Base-by-base conservation (phyloP, 2,888 invertebrate species). In the Dryobota labecula region DNA sequence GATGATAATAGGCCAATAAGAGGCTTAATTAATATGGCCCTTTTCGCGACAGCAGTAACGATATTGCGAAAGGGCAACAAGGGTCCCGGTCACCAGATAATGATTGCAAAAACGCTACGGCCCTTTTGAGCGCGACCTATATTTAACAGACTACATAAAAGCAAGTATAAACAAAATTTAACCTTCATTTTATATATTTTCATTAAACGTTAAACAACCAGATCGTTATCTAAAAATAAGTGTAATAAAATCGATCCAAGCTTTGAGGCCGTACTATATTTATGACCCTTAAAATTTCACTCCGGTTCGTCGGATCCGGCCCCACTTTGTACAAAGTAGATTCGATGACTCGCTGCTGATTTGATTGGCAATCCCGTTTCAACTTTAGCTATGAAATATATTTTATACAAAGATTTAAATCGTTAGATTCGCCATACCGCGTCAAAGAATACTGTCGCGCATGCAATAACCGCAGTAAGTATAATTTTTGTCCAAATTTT, bases 301-400 rank as follows among this genome's bases (percentile, higher is more conserved):
- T 83, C 76, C 82, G 66, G 38, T 64, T 68, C 64, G 60, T 38
- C 69, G 70, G 72, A 76, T 71, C 80, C 82, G 69, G 71, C 71
- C 61, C 84, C 83, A 78, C 84, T 86, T 86, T 85, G 80, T 82
- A 73, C 80, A 82, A 85, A 88, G 82, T 84, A 84, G 78, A 87
- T 87, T 87, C 84, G 78, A 84, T 86, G 83, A 85, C 75, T 85
- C 83, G 84, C 84, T 85, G 85, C 87, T 86, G 85, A 90, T 89
- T 88, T 84, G 83, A 90, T 88, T 89, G 87, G 76, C 83, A 87
- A 90, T 90, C 83, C 82, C 76, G 83, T 75, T 85, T 77, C 80
- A 81, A 80, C 78, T 83, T 78, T 78, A 67, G 78, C 79, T 83
- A 80, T 78, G 72, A 85, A 87, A 87, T 86, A 85, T 81, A n/a